A percentile compares a stretch with the other conserved stretches of the same genome.
Conservation (phyloP, 2,888 invertebrate genomes). For the Callosobruchus maculatus region DNA sequence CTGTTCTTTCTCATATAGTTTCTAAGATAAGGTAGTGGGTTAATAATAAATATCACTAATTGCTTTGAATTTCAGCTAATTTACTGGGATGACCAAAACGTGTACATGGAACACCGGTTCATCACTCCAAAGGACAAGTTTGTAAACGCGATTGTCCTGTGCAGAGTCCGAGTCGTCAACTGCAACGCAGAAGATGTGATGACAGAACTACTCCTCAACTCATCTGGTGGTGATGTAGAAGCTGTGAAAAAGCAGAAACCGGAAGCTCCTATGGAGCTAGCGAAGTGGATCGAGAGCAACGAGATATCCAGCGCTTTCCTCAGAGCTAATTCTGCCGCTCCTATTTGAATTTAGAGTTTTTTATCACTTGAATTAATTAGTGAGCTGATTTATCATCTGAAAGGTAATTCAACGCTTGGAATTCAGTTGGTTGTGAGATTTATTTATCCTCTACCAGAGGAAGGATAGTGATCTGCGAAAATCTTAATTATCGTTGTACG, state of each 20-base stretch:
- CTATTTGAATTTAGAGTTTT: neutral
- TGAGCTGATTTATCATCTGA: too few relatives aligned
- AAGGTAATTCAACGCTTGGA: too few relatives aligned
- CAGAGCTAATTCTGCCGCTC: conserved; percentile 34
- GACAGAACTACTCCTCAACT: conserved; percentile 40
- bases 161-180: conserved; percentile 58
- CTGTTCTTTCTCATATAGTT: too few relatives aligned
- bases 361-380: too few relatives aligned
- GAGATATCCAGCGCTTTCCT: conserved; percentile 67
- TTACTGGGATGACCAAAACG: conserved; percentile 79
- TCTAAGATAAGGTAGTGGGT: too few relatives aligned
- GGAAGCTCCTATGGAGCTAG: conserved; percentile 61
- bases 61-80: conserved; percentile 57
- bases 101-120: conserved; percentile 83
- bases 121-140: conserved; percentile 68
- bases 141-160: conserved; percentile 61
- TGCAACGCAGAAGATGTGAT: conserved; percentile 55
- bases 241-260: conserved; percentile 53
- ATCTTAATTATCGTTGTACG: too few relatives aligned
- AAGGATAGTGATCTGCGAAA: too few relatives aligned
- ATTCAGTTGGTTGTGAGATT: too few relatives aligned
- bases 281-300: conserved; percentile 68
- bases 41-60: too few relatives aligned
- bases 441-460: too few relatives aligned
- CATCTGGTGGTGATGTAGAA: conserved; percentile 33